These are phyloP conservation scores for Calliopsis andreniformis DNA, from an alignment of 1,140 invertebrate genomes.

Conservation along the genomic window DNA sequence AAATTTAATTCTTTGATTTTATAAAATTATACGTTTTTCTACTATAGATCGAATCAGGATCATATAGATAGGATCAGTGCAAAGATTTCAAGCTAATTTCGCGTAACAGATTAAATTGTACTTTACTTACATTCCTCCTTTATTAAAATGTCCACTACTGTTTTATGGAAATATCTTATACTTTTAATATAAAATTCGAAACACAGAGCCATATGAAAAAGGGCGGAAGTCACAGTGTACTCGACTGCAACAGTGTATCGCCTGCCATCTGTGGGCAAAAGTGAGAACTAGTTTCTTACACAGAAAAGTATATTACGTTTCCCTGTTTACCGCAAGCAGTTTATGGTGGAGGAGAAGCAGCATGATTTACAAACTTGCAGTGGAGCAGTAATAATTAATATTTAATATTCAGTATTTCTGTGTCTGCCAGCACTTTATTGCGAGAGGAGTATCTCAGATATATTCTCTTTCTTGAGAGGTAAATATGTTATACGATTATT, in stretches of 20 bases:
- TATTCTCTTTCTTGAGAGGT: not conserved
- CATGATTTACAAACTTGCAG: not conserved
- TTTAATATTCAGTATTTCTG: not conserved
- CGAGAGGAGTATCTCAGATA: not conserved
- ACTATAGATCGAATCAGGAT: too few species aligned
- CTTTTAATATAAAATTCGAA: too few species aligned
- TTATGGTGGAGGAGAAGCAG: not conserved
- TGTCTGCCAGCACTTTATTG: not conserved
- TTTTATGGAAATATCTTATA: too few species aligned
- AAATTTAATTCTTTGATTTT: too few species aligned
- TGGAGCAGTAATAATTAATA: not conserved
- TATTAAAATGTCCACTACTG: too few species aligned
- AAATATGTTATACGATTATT: not conserved
- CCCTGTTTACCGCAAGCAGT: constrained; percentile 22
- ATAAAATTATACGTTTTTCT: too few species aligned
- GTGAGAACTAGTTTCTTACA: constrained; percentile 19
- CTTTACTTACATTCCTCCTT: too few species aligned
- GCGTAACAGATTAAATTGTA: too few species aligned
- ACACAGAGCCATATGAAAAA: not conserved
- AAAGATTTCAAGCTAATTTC: too few species aligned
- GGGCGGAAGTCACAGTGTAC: not conserved
- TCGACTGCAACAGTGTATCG: not conserved
- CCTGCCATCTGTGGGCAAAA: constrained; percentile 22
- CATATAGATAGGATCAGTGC: too few species aligned
- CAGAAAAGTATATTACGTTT: not conserved